Conservation (phyloP, 2,797 vertebrate genomes). For the Diceros bicornis region DNA sequence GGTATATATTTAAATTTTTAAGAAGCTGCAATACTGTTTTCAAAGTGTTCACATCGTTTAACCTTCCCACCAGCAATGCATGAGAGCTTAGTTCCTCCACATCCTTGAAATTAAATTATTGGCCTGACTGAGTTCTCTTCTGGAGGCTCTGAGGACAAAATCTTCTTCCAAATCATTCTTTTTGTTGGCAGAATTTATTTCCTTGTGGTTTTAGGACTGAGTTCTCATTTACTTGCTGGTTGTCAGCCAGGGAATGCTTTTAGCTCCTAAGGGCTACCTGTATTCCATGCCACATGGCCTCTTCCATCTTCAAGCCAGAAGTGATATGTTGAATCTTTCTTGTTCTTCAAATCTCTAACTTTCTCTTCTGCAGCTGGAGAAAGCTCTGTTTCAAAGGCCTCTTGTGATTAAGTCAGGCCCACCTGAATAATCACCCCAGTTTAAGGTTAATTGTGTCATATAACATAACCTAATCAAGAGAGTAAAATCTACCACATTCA, state of each 20-base stretch:
- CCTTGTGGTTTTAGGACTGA: not conserved
- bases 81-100: not conserved
- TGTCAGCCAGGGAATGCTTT: not conserved
- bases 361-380: not conserved
- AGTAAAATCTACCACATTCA: not conserved
- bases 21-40: not conserved
- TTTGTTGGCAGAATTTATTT: not conserved
- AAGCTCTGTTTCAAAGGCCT: not conserved
- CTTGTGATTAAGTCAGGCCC: not conserved
- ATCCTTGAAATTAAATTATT: not conserved
- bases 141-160: not conserved
- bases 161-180: not conserved
- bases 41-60: not conserved
- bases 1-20: not conserved
- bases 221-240: not conserved
- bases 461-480: not conserved
- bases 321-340: not conserved
- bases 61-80: not conserved
- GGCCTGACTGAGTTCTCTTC: not conserved
- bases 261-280: not conserved
- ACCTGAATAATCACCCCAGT: not conserved
- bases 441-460: not conserved
- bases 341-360: not conserved
- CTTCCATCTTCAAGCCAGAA: not conserved
- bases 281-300: not conserved